Evolutionary conservation across 2,888 invertebrate species (phyloP).

Genomic region (Hybos culiciformis): DNA sequence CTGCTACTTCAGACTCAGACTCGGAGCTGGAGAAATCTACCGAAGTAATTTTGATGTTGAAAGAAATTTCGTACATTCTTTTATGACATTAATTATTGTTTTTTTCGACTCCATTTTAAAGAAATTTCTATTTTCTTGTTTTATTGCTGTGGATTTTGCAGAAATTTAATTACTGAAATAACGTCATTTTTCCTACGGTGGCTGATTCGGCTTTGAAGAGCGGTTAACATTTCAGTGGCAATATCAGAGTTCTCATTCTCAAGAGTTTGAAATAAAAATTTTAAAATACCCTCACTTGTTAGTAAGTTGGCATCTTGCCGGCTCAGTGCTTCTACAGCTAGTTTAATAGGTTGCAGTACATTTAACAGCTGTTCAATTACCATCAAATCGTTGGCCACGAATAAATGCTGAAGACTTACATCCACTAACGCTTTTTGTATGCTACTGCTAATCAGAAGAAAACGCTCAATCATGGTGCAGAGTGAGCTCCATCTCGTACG

Average conservation of each 20-base stretch:
- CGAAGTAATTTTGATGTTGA: neutral
- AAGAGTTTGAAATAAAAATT: slow-evolving; percentile 2
- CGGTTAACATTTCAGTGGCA: neutral
- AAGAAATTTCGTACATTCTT: neutral
- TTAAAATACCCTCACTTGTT: neutral
- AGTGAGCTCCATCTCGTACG: neutral
- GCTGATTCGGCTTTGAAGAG: neutral
- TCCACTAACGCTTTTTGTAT: neutral
- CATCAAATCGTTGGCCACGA: neutral
- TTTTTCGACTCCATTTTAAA: neutral
- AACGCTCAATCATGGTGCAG: neutral
- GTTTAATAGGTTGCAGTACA: neutral
- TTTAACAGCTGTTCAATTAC: neutral
- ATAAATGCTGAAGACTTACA: neutral
- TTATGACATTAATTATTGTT: neutral
- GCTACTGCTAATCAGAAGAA: neutral
- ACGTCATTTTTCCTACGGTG: neutral
- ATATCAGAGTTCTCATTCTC: neutral
- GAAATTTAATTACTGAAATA: neutral
- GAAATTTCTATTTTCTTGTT: neutral
- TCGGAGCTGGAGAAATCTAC: neutral
- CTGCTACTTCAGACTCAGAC: neutral
- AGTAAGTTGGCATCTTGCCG: neutral
- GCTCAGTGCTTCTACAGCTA: neutral
- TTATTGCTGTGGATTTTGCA: neutral